Percentiles rank a stretch among this genome's conserved stretches.
phyloP scores from a whole-genome alignment of 1,140 invertebrate genomes.

The Bathynomus jamesi region DNA sequence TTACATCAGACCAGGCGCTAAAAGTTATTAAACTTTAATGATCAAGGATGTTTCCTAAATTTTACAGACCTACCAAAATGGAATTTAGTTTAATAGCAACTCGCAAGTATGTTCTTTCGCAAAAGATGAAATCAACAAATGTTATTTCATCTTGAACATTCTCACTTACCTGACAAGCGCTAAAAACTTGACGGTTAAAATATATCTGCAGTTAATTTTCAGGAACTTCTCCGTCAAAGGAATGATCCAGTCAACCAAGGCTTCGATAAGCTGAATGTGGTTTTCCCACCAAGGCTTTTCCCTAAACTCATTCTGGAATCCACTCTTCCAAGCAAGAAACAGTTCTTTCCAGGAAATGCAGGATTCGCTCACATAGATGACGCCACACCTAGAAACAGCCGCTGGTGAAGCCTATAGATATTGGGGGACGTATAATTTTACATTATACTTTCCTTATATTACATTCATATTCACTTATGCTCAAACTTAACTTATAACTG shows the following conservation, averaged over 20 bases:
- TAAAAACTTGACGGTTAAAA: constrained; percentile 64
- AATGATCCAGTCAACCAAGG: constrained; percentile 67
- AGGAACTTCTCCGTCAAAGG: constrained; percentile 59
- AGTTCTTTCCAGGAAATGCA: constrained; percentile 61
- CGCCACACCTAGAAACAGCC: constrained; percentile 87
- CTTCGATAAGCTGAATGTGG: constrained; percentile 53
- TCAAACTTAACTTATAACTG: too few relatives aligned
- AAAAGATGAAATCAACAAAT: too few relatives aligned
- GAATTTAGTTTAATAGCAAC: too few relatives aligned
- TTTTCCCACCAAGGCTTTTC: constrained; percentile 55
- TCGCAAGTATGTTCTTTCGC: too few relatives aligned
- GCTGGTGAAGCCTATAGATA: constrained; percentile 71
- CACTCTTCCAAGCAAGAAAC: constrained; percentile 56
- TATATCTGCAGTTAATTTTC: constrained; percentile 46
- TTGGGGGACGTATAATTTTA: too few relatives aligned
- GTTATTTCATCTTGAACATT: too few relatives aligned
- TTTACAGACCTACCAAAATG: too few relatives aligned
- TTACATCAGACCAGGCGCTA: too few relatives aligned
- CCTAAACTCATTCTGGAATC: constrained; percentile 52
- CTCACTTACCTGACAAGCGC: constrained; percentile 49
- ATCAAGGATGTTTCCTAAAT: too few relatives aligned
- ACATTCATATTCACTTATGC: too few relatives aligned
- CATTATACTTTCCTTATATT: too few relatives aligned
- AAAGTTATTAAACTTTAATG: too few relatives aligned
- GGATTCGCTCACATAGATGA: constrained; percentile 82